Evolutionary conservation across 2,113 vertebrate genomes (phyloP), one percentile per base, ranked within the genome.

Genomic region (Melanocharis versteri): DNA sequence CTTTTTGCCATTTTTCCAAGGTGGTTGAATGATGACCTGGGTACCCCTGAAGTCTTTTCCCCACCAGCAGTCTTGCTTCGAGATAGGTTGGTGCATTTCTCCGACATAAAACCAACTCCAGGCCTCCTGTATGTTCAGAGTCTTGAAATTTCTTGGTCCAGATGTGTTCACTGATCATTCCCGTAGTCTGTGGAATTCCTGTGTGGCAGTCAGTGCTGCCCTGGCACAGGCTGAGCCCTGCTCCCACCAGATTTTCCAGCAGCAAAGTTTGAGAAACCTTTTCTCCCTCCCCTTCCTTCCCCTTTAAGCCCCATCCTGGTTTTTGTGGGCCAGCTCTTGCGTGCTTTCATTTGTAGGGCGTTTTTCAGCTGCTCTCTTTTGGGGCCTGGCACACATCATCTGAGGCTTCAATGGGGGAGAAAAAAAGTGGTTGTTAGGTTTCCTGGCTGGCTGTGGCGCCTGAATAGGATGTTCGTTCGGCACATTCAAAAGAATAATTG

Each of bases 401-500:
- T 53, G 76, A 87, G 72, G 60, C 85, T 93, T 93, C 60, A 45
- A 15, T 8, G 3, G 10, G n/a, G 28, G 28, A 16, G 39, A 42
- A 35, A 60, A 85, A 35, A 72, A 40, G 30, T n/a, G 68, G 24
- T 93, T 88, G 85, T 96, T 95, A 62, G 48, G 48, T 93, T 96
- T 96, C 69, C 88, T 94, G 92, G 60, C 92, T 93, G 88, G 83
- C 83, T 78, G 76, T 71, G 84, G 48, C 0, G 13, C 88, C 80
- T 96, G 86, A 94, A 97, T 95, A 87, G 95, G 92, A 94, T 90
- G 93, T 64, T 95, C 35, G 1, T 64, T 93, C 1, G 3, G 88
- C 80, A 45, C 65, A 82, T 84, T 96, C 47, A 96, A 64, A 92
- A 90, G 90, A 89, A 72, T 94, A 96, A 96, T 97, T 92, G 96